Evolutionary conservation across 2,888 invertebrate species (phyloP).

Genomic region (Lasioglossum lativentre): DNA sequence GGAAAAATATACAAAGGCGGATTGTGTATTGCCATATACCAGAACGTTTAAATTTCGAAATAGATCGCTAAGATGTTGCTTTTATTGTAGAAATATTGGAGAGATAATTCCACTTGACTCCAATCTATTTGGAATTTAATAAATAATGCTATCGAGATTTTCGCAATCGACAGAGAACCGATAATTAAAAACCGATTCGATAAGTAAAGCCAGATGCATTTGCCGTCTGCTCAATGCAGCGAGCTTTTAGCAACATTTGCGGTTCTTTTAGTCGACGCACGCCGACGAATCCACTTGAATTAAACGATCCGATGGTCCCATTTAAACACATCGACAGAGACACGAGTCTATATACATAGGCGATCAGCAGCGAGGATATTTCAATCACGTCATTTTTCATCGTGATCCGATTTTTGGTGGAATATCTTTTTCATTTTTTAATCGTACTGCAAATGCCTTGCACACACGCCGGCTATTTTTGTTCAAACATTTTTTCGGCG

Average conservation of each 20-base stretch:
- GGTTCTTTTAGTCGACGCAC: slow-evolving; percentile 27
- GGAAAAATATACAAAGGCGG: neutral
- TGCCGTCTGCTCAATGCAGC: slow-evolving; percentile 5
- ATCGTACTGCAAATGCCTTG: slow-evolving; percentile 40
- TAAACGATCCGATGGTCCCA: slow-evolving; percentile 38
- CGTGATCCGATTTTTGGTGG: neutral
- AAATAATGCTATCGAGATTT: neutral
- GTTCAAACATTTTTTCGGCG: neutral
- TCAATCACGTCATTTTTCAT: slow-evolving; percentile 26
- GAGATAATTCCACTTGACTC: neutral
- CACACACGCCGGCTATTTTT: neutral
- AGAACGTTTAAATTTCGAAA: neutral
- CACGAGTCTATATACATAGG: neutral
- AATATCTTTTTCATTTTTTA: slow-evolving; percentile 17
- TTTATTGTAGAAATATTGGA: neutral
- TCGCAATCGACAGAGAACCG: neutral
- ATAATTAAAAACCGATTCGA: slow-evolving; percentile 31
- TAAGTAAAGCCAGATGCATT: slow-evolving; percentile 6
- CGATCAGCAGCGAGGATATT: neutral
- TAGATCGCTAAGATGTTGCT: neutral
- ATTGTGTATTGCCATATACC: rapidly evolving
- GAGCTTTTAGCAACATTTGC: slow-evolving; percentile 36
- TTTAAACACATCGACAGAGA: slow-evolving; percentile 17
- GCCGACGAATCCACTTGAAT: slow-evolving; percentile 51
- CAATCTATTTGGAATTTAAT: neutral